A percentile compares a stretch with the other conserved stretches of the same genome.
phyloP scores from a whole-genome alignment of 2,113 vertebrate species.

The Heliornis fulica region DNA sequence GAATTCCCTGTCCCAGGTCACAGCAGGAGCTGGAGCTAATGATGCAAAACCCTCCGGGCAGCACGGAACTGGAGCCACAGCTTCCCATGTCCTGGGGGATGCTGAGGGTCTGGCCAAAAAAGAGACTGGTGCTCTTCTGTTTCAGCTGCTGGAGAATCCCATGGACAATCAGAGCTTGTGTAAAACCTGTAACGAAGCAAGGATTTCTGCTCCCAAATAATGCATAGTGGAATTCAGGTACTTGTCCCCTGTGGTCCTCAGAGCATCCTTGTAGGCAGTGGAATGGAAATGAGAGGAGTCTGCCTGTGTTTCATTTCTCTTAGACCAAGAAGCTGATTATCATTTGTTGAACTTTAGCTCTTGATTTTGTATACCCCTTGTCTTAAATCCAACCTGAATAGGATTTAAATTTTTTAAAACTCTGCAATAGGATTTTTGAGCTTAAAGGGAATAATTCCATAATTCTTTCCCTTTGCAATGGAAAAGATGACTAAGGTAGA shows the following conservation, averaged over 20 bases:
- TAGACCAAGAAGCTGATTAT: neutral
- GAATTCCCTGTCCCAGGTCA: constrained; percentile 6
- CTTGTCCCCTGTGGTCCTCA: neutral
- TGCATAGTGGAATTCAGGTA: neutral
- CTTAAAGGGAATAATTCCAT: neutral
- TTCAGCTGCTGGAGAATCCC: neutral
- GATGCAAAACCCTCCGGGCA: neutral
- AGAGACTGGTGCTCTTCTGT: neutral
- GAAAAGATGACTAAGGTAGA: neutral
- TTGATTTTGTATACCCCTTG: neutral
- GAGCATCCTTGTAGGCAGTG: neutral
- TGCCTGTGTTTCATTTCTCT: neutral
- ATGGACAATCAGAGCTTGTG: neutral
- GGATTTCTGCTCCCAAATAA: neutral
- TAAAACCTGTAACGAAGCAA: neutral
- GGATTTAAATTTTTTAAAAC: neutral
- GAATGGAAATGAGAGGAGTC: neutral
- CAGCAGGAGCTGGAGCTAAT: neutral
- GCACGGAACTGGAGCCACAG: fast-evolving
- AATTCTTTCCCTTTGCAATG: neutral
- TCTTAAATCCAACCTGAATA: neutral
- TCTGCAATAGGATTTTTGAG: neutral
- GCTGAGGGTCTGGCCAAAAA: neutral
- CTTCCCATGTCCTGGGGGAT: neutral
- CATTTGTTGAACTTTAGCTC: neutral